These are phyloP conservation scores for Nesoenas mayeri DNA, from an alignment of 2,113 vertebrate species.

Conservation along the genomic window DNA sequence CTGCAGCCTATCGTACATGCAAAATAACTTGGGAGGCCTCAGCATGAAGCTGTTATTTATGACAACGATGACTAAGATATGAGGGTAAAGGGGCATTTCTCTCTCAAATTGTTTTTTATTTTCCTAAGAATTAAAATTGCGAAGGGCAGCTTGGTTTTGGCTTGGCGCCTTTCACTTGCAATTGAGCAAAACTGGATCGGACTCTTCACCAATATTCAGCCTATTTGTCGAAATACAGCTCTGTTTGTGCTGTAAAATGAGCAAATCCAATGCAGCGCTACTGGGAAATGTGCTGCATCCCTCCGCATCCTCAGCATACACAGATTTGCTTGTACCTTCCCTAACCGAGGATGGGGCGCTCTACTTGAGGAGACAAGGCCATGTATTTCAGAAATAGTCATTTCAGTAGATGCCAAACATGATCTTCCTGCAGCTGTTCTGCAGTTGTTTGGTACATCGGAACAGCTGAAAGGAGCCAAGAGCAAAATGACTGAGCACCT, in stretches of 20 bases:
- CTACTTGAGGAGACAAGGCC: background rate
- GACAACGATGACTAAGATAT: background rate
- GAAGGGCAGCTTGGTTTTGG: background rate
- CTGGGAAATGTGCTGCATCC: background rate
- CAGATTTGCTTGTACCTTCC: background rate
- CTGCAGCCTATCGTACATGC: background rate
- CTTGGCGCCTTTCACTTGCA: background rate
- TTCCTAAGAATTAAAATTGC: background rate
- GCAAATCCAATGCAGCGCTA: background rate
- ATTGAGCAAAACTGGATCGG: slow-evolving; percentile 10
- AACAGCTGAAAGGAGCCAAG: background rate
- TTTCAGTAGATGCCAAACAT: slow-evolving; percentile 13
- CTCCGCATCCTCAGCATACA: background rate
- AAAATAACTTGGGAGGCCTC: background rate
- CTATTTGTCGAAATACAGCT: background rate
- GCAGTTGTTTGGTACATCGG: background rate
- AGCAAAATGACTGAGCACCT: background rate
- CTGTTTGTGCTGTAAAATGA: background rate
- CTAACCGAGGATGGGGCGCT: background rate
- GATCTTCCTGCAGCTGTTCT: slow-evolving; percentile 6
- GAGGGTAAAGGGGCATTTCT: background rate
- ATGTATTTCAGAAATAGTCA: background rate
- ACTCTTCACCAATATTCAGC: background rate
- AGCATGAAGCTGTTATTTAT: background rate
- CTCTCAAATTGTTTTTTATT: background rate